phyloP scores from a whole-genome alignment of 2,797 vertebrate genomes.

The Phalloptychus januarius region DNA sequence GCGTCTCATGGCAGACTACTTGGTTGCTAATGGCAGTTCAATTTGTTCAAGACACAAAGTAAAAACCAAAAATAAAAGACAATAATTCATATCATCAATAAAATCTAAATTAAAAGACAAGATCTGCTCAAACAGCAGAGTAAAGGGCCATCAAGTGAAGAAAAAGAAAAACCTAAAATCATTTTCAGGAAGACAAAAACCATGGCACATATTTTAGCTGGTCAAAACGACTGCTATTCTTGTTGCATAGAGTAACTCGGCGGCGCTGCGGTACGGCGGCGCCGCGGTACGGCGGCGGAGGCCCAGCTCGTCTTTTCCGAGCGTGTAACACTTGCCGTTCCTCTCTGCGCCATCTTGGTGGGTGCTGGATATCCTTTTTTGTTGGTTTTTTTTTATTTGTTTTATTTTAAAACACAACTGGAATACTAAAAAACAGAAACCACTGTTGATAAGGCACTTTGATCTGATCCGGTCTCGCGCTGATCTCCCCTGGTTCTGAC shows the following conservation, averaged over 20 bases:
- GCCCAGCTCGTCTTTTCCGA: slow-evolving; percentile 66
- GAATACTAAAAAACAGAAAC: slow-evolving; percentile 81
- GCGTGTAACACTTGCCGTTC: slow-evolving; percentile 59
- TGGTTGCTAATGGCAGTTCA: slow-evolving; percentile 81
- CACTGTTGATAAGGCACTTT: slow-evolving; percentile 86
- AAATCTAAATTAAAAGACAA: slow-evolving; percentile 65
- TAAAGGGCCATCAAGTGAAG: slow-evolving; percentile 71
- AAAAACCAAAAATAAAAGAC: slow-evolving; percentile 62
- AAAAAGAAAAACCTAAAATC: slow-evolving; percentile 48
- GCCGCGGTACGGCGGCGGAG: slow-evolving; percentile 57
- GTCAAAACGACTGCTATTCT: slow-evolving; percentile 84
- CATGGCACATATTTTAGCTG: slow-evolving; percentile 88
- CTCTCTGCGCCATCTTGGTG: slow-evolving; percentile 71
- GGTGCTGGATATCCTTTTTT: slow-evolving; percentile 79
- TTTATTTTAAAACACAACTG: slow-evolving; percentile 70
- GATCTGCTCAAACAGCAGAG: slow-evolving; percentile 78
- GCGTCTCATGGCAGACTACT: slow-evolving; percentile 72
- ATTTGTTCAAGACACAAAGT: slow-evolving; percentile 77
- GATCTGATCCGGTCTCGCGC: slow-evolving; percentile 60
- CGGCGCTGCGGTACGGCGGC: slow-evolving; percentile 67
- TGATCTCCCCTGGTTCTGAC: slow-evolving; percentile 58
- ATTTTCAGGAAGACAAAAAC: slow-evolving; percentile 84
- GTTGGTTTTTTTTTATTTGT: not conserved
- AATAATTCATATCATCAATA: slow-evolving; percentile 67
- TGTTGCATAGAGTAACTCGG: slow-evolving; percentile 87